Evolutionary conservation across 2,888 invertebrate genomes (phyloP).

Genomic region (Platycheirus albimanus): DNA sequence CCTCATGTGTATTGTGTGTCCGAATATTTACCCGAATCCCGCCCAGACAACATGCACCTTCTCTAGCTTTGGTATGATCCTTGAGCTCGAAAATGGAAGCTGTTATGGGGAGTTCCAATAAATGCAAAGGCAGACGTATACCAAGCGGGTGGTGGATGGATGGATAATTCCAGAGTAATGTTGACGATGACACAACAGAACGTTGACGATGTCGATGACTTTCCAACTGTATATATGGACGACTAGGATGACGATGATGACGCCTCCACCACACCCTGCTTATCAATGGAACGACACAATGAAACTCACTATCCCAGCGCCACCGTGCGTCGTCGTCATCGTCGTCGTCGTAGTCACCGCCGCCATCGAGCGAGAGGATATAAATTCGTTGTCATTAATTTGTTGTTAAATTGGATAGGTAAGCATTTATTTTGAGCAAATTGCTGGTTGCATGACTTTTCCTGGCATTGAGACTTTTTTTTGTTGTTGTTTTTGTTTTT

Average conservation of each 20-base stretch:
- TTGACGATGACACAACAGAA: slow-evolving; percentile 74
- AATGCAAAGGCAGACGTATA: slow-evolving; percentile 42
- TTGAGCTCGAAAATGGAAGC: slow-evolving; percentile 16
- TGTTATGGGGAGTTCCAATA: slow-evolving; percentile 37
- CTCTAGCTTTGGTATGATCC: slow-evolving; percentile 34
- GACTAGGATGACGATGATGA: slow-evolving; percentile 28
- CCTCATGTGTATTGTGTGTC: slow-evolving; percentile 75
- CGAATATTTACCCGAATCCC: slow-evolving; percentile 73
- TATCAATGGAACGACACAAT: slow-evolving; percentile 37
- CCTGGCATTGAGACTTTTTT: slow-evolving; percentile 60
- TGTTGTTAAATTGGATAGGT: slow-evolving; percentile 77
- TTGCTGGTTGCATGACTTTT: slow-evolving; percentile 74
- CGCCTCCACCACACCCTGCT: slow-evolving; percentile 61
- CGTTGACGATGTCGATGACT: slow-evolving; percentile 70
- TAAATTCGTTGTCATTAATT: slow-evolving; percentile 77
- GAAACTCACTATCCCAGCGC: slow-evolving; percentile 20
- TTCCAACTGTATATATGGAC: slow-evolving; percentile 42
- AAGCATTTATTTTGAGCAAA: slow-evolving; percentile 76
- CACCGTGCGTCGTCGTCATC: slow-evolving; percentile 53
- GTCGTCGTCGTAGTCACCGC: neutral
- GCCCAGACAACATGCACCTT: slow-evolving; percentile 77
- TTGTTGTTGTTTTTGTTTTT: slow-evolving; percentile 11
- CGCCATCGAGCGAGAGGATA: slow-evolving; percentile 52
- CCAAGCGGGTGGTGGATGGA: slow-evolving; percentile 58
- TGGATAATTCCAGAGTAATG: slow-evolving; percentile 54